These are phyloP conservation scores for Limosa lapponica DNA, from an alignment of 2,797 vertebrate genomes.

Conservation along the genomic window DNA sequence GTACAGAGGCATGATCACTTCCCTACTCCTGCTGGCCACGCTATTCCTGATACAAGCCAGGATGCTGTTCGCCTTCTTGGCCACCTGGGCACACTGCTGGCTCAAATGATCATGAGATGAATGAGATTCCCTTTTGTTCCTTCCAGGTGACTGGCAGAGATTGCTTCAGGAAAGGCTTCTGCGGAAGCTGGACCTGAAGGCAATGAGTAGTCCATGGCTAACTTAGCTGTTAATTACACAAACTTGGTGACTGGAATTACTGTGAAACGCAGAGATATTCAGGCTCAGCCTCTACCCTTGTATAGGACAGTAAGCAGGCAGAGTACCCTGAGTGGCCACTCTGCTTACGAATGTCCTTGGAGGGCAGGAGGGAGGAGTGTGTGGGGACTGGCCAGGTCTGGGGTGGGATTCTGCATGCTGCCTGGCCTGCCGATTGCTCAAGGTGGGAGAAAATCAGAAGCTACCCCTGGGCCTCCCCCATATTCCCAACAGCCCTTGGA, in stretches of 20 bases:
- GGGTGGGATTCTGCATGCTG: neutral
- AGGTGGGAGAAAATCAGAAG: neutral
- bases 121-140: neutral
- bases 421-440: neutral
- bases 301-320: neutral
- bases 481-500: neutral
- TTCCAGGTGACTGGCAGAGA: neutral
- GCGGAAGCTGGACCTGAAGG: neutral
- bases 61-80: too few relatives aligned
- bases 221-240: neutral
- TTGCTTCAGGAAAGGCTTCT: neutral
- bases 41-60: too few relatives aligned
- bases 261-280: constrained; percentile 1
- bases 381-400: accelerated
- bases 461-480: accelerated
- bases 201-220: neutral
- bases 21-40: too few relatives aligned
- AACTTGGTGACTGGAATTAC: neutral
- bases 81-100: too few relatives aligned
- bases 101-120: neutral
- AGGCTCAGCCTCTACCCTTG: neutral
- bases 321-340: neutral
- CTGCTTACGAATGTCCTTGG: neutral
- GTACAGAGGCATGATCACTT: too few relatives aligned
- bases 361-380: neutral